Evolutionary conservation across 2,888 invertebrate species (phyloP).

Genomic region (Hylaea fasciaria): DNA sequence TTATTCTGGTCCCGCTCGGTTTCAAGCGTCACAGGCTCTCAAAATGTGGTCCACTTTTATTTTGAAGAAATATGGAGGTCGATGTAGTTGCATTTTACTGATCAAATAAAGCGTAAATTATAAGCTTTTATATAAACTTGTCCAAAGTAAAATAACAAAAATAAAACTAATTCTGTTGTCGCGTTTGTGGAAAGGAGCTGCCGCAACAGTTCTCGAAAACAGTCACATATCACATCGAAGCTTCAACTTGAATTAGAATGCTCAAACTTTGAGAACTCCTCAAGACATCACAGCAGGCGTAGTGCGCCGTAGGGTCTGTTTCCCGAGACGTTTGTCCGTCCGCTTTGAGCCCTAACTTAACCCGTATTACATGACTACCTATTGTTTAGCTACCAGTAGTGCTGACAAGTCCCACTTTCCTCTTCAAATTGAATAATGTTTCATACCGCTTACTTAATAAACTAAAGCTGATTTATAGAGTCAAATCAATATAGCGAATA

Average conservation of each 20-base stretch:
- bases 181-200: no score
- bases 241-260: conserved; percentile 1
- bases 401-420: conserved; percentile 24
- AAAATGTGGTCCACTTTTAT: conserved; percentile 41
- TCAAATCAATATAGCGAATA: conserved; percentile 32
- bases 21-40: conserved; percentile 57
- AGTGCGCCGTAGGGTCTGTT: conserved; percentile 51
- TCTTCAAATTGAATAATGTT: conserved; percentile 30
- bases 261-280: conserved; percentile 53
- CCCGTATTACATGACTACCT: conserved; percentile 66
- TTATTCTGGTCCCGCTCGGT: conserved; percentile 57
- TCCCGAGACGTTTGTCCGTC: conserved; percentile 54
- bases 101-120: no score
- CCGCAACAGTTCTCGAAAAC: no score
- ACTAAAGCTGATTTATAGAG: conserved; percentile 35
- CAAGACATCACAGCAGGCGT: conserved; percentile 40
- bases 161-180: no score
- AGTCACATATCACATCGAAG: background rate
- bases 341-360: conserved; percentile 61
- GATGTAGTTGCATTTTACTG: no score
- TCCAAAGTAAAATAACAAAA: no score
- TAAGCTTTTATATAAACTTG: no score
- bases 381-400: conserved; percentile 59
- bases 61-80: background rate
- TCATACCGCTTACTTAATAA: conserved; percentile 24